Conservation (phyloP, 1,140 invertebrate genomes). For the Phortica variegata region DNA sequence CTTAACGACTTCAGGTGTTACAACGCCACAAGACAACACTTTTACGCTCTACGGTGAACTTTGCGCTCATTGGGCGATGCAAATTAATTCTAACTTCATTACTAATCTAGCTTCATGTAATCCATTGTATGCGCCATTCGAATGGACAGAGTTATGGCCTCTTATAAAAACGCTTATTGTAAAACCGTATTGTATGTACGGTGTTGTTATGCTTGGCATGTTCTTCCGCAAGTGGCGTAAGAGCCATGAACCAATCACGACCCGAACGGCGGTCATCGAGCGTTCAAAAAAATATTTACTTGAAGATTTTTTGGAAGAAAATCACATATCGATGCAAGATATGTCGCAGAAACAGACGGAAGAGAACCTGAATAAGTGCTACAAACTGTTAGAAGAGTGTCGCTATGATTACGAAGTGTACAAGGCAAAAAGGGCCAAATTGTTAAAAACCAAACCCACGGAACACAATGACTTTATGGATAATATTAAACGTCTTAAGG, state of each 20-base stretch:
- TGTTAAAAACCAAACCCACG: conserved; percentile 30
- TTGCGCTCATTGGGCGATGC: conserved; percentile 41
- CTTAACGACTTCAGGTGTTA: conserved; percentile 28
- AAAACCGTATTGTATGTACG: conserved; percentile 52
- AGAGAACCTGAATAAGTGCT: conserved; percentile 40
- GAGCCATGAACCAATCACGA: conserved; percentile 25
- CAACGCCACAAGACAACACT: conserved; percentile 23
- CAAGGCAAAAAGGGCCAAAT: conserved; percentile 35
- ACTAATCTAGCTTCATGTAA: conserved; percentile 45
- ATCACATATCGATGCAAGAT: conserved; percentile 50
- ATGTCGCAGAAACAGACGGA: conserved; percentile 49
- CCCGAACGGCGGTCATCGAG: conserved; percentile 37
- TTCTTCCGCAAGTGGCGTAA: conserved; percentile 54
- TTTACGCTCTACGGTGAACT: conserved; percentile 36
- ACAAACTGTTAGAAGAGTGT: conserved; percentile 40
- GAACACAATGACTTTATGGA: conserved; percentile 45
- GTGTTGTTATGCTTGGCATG: conserved; percentile 51
- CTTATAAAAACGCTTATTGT: conserved; percentile 47
- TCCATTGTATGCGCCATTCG: conserved; percentile 35
- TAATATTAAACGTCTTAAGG: conserved; percentile 42
- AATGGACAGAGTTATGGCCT: conserved; percentile 41
- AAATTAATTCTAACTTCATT: conserved; percentile 41
- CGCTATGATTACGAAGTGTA: conserved; percentile 49
- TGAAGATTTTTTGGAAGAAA: conserved; percentile 53
- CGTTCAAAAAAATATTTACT: conserved; percentile 52